Percentiles rank a stretch among this genome's conserved stretches.
Conservation (phyloP, 1,140 invertebrate species). For the Teleopsis dalmanni region DNA sequence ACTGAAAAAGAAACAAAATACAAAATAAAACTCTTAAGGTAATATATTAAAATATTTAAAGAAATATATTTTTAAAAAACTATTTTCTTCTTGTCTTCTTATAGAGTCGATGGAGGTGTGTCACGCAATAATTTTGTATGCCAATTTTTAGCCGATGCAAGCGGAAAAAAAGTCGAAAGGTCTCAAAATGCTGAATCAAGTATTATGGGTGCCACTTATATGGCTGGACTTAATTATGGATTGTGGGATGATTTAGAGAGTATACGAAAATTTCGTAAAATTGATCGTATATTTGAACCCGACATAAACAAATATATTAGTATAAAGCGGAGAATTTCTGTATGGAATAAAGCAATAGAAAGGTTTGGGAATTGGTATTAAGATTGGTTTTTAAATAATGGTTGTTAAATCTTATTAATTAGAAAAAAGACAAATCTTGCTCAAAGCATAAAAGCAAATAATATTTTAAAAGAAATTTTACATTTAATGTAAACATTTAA, state of each 20-base stretch:
- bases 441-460: too few relatives aligned
- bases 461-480: too few relatives aligned
- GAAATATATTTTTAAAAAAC: conserved; percentile 4
- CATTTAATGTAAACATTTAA: too few relatives aligned
- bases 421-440: too few relatives aligned
- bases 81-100: conserved; percentile 24
- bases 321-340: conserved; percentile 46
- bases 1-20: conserved; percentile 59
- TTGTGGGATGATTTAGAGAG: conserved; percentile 67
- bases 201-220: conserved; percentile 67
- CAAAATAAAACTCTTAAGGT: conserved; percentile 56
- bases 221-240: conserved; percentile 74
- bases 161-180: conserved; percentile 64
- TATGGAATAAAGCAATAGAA: conserved; percentile 62
- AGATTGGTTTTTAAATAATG: too few relatives aligned
- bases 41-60: conserved; percentile 17
- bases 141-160: conserved; percentile 78
- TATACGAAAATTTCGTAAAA: conserved; percentile 51
- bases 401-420: too few relatives aligned
- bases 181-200: conserved; percentile 62
- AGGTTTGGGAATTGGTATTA: conserved; percentile 62
- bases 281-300: conserved; percentile 57
- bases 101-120: conserved; percentile 87
- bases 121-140: conserved; percentile 84
- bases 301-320: conserved; percentile 43